Evolutionary conservation across 2,113 vertebrate genomes (phyloP).

Genomic region (Seriola aureovittata): DNA sequence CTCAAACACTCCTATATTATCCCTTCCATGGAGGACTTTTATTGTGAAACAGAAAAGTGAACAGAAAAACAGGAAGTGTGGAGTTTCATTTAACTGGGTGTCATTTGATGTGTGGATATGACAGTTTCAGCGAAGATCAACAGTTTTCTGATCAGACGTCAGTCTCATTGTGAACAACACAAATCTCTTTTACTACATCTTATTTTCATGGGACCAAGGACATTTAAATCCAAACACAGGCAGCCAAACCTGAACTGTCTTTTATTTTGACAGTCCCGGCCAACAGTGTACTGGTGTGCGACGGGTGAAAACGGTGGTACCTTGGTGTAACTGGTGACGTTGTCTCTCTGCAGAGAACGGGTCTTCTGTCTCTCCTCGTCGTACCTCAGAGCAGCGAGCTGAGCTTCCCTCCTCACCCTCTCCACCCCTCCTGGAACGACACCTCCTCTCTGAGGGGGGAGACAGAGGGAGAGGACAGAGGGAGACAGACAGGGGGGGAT

Average conservation of each 20-base stretch:
- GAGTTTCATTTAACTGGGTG: too few relatives aligned
- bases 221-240: too few relatives aligned
- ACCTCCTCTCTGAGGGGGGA: constrained; percentile 36
- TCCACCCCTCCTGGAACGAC: constrained; percentile 79
- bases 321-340: constrained; percentile 85
- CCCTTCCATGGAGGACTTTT: too few relatives aligned
- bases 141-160: too few relatives aligned
- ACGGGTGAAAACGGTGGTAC: constrained; percentile 66
- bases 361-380: constrained; percentile 93
- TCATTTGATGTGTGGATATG: too few relatives aligned
- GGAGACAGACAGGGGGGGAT: too few relatives aligned
- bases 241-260: too few relatives aligned
- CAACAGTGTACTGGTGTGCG: neutral
- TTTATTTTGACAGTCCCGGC: neutral
- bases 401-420: constrained; percentile 91
- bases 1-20: too few relatives aligned
- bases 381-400: constrained; percentile 91
- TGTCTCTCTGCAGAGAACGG: constrained; percentile 87
- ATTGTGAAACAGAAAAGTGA: neutral
- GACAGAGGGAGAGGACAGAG: neutral
- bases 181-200: too few relatives aligned
- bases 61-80: neutral
- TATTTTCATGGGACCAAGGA: too few relatives aligned
- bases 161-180: too few relatives aligned
- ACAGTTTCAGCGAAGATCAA: too few relatives aligned